Evolutionary conservation across 2,888 invertebrate genomes (phyloP), one percentile per base, ranked within the genome.

Genomic region (Cyclophora albipunctata): DNA sequence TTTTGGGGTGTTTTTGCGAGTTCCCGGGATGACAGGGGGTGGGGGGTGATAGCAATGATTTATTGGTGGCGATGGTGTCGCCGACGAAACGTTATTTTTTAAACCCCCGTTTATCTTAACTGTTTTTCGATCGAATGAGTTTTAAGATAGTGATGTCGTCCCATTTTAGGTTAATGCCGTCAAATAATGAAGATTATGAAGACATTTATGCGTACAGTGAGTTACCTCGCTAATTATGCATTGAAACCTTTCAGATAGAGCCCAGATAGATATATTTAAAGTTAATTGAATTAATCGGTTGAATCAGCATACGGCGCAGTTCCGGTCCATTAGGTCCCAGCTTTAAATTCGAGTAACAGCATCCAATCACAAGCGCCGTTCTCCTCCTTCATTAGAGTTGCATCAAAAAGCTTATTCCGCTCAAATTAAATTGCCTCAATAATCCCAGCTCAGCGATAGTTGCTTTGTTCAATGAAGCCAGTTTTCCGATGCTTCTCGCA

Each of bases 381-480:
- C 67, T 56, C 60, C 61, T 67, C 62, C 68, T 75, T 75, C 71
- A 73, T 75, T 75, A 75, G 66, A 68, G 67, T 63, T 61, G 69
- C 64, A 69, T 75, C 71, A 70, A 70, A 76, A 71, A 73, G 76
- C 77, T 75, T 76, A 75, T 77, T 78, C 78, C 67, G 69, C 66
- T 71, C 62, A 78, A 75, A 78, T 72, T 72, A 77, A 81, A 83
- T 82, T 82, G 81, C 75, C 73, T 76, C 80, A 80, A 81, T 83
- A 80, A 81, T 78, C 78, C 69, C 60, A 61, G 71, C 71, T 71
- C 72, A 70, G 73, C 75, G 73, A 75, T 77, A 75, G 79, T 77
- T 78, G 78, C 81, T 79, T 77, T 75, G 78, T 77, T 73, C 81
- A 75, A 74, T 78, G 78, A 74, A 76, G 77, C 75, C 71, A 74